These are phyloP conservation scores for Ophonus ardosiacus DNA, from an alignment of 2,888 invertebrate species.

Conservation along the genomic window DNA sequence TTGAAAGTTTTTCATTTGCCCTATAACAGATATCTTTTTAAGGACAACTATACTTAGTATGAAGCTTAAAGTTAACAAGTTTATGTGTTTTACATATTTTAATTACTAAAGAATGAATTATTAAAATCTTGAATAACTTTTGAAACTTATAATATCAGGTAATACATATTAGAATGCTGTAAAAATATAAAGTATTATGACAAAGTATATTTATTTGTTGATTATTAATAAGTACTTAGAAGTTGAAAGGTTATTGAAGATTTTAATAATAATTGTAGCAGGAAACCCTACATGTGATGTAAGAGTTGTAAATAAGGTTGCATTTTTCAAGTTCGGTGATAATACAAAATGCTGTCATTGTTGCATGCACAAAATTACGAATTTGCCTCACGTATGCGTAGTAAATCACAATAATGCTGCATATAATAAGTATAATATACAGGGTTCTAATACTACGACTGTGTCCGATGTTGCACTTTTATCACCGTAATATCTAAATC, in stretches of 20 bases:
- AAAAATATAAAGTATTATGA: slow-evolving; percentile 32
- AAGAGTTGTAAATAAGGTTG: slow-evolving; percentile 45
- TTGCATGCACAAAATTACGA: slow-evolving; percentile 60
- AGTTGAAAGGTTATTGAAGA: slow-evolving; percentile 1
- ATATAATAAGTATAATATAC: too few relatives aligned
- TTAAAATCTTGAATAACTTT: slow-evolving; percentile 18
- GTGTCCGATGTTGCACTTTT: too few relatives aligned
- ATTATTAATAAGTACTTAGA: slow-evolving; percentile 44
- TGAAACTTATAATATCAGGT: slow-evolving; percentile 15
- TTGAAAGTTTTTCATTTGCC: not conserved
- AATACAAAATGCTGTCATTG: slow-evolving; percentile 55
- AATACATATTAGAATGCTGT: slow-evolving; percentile 15
- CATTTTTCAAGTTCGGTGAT: slow-evolving; percentile 60
- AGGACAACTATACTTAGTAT: slow-evolving; percentile 43
- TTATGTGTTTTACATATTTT: slow-evolving; percentile 28
- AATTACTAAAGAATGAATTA: slow-evolving; percentile 32
- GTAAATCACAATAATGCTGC: not conserved
- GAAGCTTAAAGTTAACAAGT: slow-evolving; percentile 41
- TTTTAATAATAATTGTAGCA: slow-evolving; percentile 5
- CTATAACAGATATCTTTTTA: slow-evolving; percentile 11
- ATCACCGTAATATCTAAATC: too few relatives aligned
- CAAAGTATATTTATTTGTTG: slow-evolving; percentile 42
- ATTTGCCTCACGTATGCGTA: not conserved
- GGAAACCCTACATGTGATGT: slow-evolving; percentile 4
- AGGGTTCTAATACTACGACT: too few relatives aligned